Evolutionary conservation across 1,140 invertebrate species (phyloP).

Genomic region (Drosophila bipectinata): DNA sequence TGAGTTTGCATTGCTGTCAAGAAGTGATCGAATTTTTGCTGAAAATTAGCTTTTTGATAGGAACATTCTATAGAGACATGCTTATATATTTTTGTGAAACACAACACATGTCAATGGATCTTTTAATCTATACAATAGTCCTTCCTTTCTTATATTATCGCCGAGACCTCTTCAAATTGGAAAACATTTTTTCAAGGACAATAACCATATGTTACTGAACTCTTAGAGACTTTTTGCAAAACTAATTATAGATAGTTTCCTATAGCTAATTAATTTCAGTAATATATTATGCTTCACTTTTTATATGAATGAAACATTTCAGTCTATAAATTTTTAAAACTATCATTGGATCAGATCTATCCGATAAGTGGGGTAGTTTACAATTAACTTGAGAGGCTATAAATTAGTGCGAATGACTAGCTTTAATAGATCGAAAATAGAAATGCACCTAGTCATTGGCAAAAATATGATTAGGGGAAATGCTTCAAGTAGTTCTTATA

Average conservation of each 20-base stretch:
- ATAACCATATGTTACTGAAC: slow-evolving; percentile 20
- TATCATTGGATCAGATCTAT: slow-evolving; percentile 50
- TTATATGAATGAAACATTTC: slow-evolving; percentile 10
- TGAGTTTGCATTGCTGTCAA: slow-evolving; percentile 41
- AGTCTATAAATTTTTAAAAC: slow-evolving; percentile 6
- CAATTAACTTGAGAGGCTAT: slow-evolving; percentile 34
- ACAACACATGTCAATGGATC: neutral
- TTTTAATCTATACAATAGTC: too few relatives aligned
- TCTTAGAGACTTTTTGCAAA: neutral
- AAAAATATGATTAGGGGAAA: slow-evolving; percentile 22
- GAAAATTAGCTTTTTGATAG: slow-evolving; percentile 1
- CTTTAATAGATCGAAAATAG: slow-evolving; percentile 33
- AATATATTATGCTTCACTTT: neutral
- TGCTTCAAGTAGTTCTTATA: slow-evolving; percentile 27
- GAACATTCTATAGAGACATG: neutral
- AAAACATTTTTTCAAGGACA: slow-evolving; percentile 19
- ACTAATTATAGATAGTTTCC: neutral
- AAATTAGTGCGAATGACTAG: slow-evolving; percentile 54
- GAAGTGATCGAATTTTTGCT: slow-evolving; percentile 10
- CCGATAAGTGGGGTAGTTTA: slow-evolving; percentile 17
- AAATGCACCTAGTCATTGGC: slow-evolving; percentile 43
- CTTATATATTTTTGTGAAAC: neutral
- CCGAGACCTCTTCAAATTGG: neutral
- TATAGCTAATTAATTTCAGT: neutral
- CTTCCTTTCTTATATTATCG: neutral